Base-by-base conservation (phyloP, 2,888 invertebrate genomes). In the Apodemia zela region DNA sequence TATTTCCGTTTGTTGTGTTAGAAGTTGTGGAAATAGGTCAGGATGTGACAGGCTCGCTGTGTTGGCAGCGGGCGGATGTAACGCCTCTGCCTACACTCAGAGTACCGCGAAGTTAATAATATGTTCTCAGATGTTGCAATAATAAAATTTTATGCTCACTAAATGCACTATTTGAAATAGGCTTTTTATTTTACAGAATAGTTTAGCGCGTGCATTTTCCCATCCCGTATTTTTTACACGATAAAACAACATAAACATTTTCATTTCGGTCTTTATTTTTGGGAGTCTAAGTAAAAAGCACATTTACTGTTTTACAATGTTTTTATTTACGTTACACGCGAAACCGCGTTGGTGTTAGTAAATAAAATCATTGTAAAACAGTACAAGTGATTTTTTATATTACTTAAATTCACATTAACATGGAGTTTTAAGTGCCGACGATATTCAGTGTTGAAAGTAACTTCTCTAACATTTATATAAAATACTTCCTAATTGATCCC, bases 101-200 rank as follows among this genome's bases (percentile, higher is more conserved):
- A 0, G 29, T 29, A 57, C 54, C 29, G 25, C 54, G 15, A 29
- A 29, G 54, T 25, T 57, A 57, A 57, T 25, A 57, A n/a, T n/a
- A n/a, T 29, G 29, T n/a, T n/a, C 54, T 57, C 54, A 57, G 54
- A 57, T 57, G 54, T 57, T 29, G 54, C 54, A 57, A n/a, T 57
- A 57, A 57, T 57, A 57, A 54, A 54, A 15, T 54, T 54, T 54
- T 54, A 54, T 54, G 25, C 54, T 54, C 54, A 29, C 15, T 54
- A 25, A 51, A 54, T 25, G 15, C 29, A 54, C 54, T 54, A n/a
- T 54, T 54, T 25, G 7, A 15, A 54, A 54, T 54, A 29, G 25
- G 25, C 25, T 57, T 57, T 54, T 54, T 25, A 54, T 21, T 57
- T 57, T 57, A 29, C 45, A 15, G 29, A 21, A 57, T 57, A 57